Conservation (phyloP, 2,113 vertebrate genomes). For the Pterocles orientalis region DNA sequence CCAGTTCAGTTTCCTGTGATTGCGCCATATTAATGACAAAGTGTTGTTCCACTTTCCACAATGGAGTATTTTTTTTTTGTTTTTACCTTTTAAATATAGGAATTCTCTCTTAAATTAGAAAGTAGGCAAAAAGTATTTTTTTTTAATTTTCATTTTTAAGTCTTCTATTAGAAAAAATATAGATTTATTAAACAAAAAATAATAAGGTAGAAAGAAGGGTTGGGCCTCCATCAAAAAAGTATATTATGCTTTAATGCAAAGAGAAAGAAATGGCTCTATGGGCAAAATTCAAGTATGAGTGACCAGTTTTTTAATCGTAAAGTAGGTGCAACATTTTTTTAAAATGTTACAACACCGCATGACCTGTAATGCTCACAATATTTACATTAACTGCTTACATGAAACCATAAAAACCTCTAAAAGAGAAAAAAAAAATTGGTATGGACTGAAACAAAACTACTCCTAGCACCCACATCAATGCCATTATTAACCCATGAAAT, state of each 20-base stretch:
- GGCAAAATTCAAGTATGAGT: constrained; percentile 88
- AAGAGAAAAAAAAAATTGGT: constrained; percentile 59
- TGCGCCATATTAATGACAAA: constrained; percentile 39
- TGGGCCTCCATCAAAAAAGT: constrained; percentile 76
- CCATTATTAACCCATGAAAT: constrained; percentile 74
- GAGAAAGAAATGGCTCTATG: constrained; percentile 82
- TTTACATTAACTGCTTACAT: constrained; percentile 93
- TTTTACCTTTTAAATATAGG: constrained; percentile 65
- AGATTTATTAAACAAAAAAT: constrained; percentile 75
- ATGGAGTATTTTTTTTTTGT: neutral
- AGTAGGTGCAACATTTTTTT: constrained; percentile 94
- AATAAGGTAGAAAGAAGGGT: constrained; percentile 68
- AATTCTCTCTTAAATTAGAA: constrained; percentile 71
- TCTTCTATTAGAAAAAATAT: constrained; percentile 71
- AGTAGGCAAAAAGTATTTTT: constrained; percentile 67
- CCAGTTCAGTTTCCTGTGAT: neutral
- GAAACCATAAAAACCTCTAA: constrained; percentile 82
- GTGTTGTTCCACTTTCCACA: constrained; percentile 44
- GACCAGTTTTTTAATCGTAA: constrained; percentile 96
- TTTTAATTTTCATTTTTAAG: constrained; percentile 56
- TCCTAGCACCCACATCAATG: constrained; percentile 84
- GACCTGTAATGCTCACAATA: constrained; percentile 96
- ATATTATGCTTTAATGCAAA: constrained; percentile 75
- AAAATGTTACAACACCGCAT: constrained; percentile 94
- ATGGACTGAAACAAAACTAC: constrained; percentile 83